phyloP scores from a whole-genome alignment of 2,797 vertebrate species.

The Psittacula derbiana region DNA sequence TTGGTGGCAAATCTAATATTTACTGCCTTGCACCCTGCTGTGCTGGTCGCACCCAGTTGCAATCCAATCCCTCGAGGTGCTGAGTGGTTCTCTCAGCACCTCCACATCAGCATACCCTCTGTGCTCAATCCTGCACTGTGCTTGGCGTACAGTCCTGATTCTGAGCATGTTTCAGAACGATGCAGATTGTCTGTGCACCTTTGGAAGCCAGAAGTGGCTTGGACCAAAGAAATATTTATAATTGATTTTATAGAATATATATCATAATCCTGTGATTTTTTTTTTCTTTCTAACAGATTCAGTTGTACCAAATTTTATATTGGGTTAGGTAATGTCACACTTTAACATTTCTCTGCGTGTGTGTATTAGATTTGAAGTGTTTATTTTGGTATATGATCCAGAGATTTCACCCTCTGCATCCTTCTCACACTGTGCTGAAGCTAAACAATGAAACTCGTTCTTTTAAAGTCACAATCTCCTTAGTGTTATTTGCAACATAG shows the following conservation, averaged over 20 bases:
- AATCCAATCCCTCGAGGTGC: not conserved
- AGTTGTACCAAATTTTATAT: not conserved
- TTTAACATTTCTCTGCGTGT: not conserved
- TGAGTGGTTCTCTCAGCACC: conserved; percentile 16
- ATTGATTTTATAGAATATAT: not conserved
- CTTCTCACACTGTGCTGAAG: not conserved
- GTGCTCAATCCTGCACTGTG: fast-evolving
- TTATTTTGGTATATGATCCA: conserved; percentile 54
- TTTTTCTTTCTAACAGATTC: not conserved
- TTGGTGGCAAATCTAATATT: not conserved
- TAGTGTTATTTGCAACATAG: not conserved
- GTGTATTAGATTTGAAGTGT: conserved; percentile 45
- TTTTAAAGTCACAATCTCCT: conserved; percentile 23
- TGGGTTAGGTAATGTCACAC: not conserved
- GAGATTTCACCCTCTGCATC: conserved; percentile 31
- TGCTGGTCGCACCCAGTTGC: not conserved
- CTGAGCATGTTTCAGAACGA: not conserved
- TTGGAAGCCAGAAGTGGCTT: not conserved
- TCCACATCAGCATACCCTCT: not conserved
- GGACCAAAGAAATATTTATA: not conserved
- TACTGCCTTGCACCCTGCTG: not conserved
- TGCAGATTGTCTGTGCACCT: not conserved
- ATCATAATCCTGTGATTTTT: not conserved
- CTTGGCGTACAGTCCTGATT: not conserved
- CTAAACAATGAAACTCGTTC: not conserved